A percentile compares a stretch with the other conserved stretches of the same genome.
Conservation (phyloP, 2,888 invertebrate genomes). For the Alloscopus bannaensis region DNA sequence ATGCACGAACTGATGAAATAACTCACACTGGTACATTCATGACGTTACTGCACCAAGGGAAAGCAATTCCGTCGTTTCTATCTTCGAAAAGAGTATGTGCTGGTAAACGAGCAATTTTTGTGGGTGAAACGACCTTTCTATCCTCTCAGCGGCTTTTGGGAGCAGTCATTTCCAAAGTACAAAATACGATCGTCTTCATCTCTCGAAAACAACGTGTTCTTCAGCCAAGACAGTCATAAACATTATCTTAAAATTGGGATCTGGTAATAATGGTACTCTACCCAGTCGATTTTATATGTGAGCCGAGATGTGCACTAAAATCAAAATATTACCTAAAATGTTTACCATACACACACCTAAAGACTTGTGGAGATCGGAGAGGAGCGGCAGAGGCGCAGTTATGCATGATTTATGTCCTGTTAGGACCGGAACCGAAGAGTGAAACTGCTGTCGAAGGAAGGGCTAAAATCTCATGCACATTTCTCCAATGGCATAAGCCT, state of each 20-base stretch:
- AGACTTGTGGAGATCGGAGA: conserved; percentile 44
- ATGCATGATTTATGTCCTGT: conserved; percentile 50
- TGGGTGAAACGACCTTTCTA: no score
- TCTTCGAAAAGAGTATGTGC: neutral
- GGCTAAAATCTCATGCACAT: conserved; percentile 8
- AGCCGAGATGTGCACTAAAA: neutral
- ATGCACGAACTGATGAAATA: no score
- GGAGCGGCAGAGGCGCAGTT: conserved; percentile 44
- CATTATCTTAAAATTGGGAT: conserved; percentile 38
- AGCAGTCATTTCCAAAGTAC: neutral
- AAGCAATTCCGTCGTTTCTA: neutral
- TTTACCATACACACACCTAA: no score
- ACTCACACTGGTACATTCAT: no score
- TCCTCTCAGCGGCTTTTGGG: neutral
- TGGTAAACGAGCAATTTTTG: neutral
- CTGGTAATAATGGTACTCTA: neutral
- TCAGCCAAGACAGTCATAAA: conserved; percentile 47
- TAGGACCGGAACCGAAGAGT: conserved; percentile 15
- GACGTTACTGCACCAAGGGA: no score
- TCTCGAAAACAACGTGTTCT: conserved; percentile 30
- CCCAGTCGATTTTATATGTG: conserved; percentile 10
- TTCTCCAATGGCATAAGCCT: no score
- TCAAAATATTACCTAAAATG: neutral
- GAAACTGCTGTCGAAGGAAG: conserved; percentile 17
- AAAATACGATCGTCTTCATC: neutral